phyloP scores from a whole-genome alignment of 2,797 vertebrate genomes.

The Coranthus polyacanthus region DNA sequence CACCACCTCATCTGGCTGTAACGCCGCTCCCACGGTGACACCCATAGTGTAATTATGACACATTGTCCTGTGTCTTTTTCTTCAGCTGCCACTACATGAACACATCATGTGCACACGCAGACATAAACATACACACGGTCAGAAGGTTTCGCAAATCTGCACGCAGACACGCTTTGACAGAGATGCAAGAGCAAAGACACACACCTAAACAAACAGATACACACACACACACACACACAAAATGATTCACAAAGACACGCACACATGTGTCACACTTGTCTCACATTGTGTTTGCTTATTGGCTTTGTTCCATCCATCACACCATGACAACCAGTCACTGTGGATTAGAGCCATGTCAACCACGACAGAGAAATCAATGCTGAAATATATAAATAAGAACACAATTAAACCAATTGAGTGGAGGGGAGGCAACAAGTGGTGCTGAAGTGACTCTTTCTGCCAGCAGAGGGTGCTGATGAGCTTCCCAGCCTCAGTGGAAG shows the following conservation, averaged over 20 bases:
- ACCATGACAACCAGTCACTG: slow-evolving; percentile 77
- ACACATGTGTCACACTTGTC: slow-evolving; percentile 54
- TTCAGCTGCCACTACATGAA: slow-evolving; percentile 45
- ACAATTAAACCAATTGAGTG: slow-evolving; percentile 70
- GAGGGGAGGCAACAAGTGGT: slow-evolving; percentile 75
- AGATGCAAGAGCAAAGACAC: slow-evolving; percentile 42
- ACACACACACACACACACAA: slow-evolving; percentile 1
- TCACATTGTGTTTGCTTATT: slow-evolving; percentile 74
- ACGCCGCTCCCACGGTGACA: slow-evolving; percentile 55
- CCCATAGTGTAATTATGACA: slow-evolving; percentile 66
- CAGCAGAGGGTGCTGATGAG: slow-evolving; percentile 75
- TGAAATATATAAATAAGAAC: slow-evolving; percentile 82
- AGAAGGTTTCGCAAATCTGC: slow-evolving; percentile 28
- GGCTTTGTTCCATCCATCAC: slow-evolving; percentile 80
- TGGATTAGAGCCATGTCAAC: slow-evolving; percentile 81
- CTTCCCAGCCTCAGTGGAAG: slow-evolving; percentile 39
- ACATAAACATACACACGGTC: slow-evolving; percentile 14
- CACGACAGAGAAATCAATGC: slow-evolving; percentile 78
- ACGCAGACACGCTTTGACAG: slow-evolving; percentile 28
- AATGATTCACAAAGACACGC: slow-evolving; percentile 34
- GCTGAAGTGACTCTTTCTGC: slow-evolving; percentile 20
- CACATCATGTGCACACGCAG: slow-evolving; percentile 21
- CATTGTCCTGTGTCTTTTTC: slow-evolving; percentile 50
- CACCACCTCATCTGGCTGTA: slow-evolving; percentile 69
- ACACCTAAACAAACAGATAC: slow-evolving; percentile 33